These are phyloP conservation scores for Drosophila incognita DNA, from an alignment of 2,888 invertebrate species.

Conservation along the genomic window DNA sequence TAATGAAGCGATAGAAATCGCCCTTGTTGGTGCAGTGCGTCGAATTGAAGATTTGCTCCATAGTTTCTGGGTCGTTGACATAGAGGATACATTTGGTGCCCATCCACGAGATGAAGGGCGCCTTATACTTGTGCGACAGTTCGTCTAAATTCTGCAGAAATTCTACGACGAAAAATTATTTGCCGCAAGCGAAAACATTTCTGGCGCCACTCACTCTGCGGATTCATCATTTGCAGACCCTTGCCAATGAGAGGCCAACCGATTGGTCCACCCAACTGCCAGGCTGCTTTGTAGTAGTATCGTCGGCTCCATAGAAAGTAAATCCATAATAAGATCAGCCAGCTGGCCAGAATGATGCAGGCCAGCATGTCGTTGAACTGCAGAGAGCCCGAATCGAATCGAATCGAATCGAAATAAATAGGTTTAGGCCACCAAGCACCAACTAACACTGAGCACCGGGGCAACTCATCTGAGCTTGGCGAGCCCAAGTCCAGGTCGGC, in stretches of 20 bases:
- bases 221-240: slow-evolving; percentile 82
- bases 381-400: slow-evolving; percentile 7
- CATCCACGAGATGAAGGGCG: slow-evolving; percentile 83
- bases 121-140: slow-evolving; percentile 62
- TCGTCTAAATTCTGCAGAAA: slow-evolving; percentile 75
- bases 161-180: slow-evolving; percentile 44
- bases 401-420: slow-evolving; percentile 20
- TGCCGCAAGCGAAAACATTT: too few species aligned
- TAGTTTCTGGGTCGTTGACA: slow-evolving; percentile 81
- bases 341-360: slow-evolving; percentile 57
- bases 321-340: slow-evolving; percentile 62
- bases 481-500: not conserved
- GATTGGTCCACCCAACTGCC: slow-evolving; percentile 79
- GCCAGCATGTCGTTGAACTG: slow-evolving; percentile 71
- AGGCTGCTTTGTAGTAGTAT: slow-evolving; percentile 76
- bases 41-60: slow-evolving; percentile 83
- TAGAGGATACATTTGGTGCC: slow-evolving; percentile 83
- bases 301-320: slow-evolving; percentile 82
- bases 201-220: slow-evolving; percentile 72
- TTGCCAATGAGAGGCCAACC: slow-evolving; percentile 82
- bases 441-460: slow-evolving; percentile 47
- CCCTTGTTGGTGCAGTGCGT: slow-evolving; percentile 83
- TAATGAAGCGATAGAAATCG: slow-evolving; percentile 81
- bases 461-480: not conserved
- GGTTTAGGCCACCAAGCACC: slow-evolving; percentile 40